Evolutionary conservation across 2,888 invertebrate genomes (phyloP).

Genomic region (Sipha maydis): DNA sequence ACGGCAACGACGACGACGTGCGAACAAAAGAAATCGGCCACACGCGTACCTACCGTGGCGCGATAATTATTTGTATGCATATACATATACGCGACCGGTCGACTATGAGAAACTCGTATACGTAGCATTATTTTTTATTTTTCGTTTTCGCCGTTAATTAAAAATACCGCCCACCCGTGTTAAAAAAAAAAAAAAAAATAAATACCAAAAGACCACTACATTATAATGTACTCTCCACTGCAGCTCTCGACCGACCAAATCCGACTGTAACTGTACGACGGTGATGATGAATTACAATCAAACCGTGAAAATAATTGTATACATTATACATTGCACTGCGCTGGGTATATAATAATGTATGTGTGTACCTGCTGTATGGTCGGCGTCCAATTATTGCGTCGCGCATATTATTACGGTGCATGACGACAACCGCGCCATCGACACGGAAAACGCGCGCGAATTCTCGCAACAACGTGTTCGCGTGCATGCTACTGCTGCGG

Average conservation of each 20-base stretch:
- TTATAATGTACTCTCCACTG: not conserved
- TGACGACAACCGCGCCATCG: too few relatives aligned
- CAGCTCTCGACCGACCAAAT: not conserved
- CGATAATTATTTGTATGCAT: not conserved
- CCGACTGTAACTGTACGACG: not conserved
- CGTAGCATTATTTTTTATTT: not conserved
- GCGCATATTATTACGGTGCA: not conserved
- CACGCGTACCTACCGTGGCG: slow-evolving; percentile 28
- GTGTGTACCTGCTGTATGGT: not conserved
- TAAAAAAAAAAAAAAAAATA: not conserved
- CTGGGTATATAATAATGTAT: not conserved
- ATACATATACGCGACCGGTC: not conserved
- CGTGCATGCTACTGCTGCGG: not conserved
- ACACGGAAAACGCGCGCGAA: not conserved
- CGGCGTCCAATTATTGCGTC: not conserved
- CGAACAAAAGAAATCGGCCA: slow-evolving; percentile 48
- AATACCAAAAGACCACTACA: not conserved
- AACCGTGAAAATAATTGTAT: slow-evolving; percentile 18
- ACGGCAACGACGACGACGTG: not conserved
- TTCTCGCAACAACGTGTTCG: not conserved
- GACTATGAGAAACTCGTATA: not conserved
- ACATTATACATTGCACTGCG: not conserved
- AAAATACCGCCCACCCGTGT: slow-evolving; percentile 29
- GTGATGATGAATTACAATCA: slow-evolving; percentile 25
- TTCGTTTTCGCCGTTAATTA: slow-evolving; percentile 27